Evolutionary conservation across 2,113 vertebrate species (phyloP), one percentile per base, ranked within the genome.

Genomic region (Ia io): DNA sequence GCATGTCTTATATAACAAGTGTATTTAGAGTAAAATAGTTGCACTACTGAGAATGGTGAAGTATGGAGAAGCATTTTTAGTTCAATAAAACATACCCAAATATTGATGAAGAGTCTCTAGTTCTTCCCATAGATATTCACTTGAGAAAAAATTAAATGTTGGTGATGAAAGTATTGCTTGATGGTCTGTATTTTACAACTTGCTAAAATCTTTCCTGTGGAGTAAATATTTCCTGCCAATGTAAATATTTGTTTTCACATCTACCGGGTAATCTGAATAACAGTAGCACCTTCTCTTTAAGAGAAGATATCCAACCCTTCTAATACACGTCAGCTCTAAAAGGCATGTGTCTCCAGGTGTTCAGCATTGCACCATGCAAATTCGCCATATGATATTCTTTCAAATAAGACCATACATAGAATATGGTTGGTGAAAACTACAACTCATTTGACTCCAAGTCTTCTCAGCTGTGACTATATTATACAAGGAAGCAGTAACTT

Each of bases 1-100:
- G 53, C 49, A 32, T 90, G 32, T 70, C 63, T 95, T 93, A 92
- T 40, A 51, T 85, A 97, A 94, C 76, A 92, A 90, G 78, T 69
- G 69, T 37, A 35, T 35, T 69, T 32, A 59, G 17, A 42, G 79
- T 92, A 93, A 94, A 95, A 92, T 56, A 94, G 94, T 12, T 77
- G 17, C 53, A 42, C 23, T 83, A 44, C 47, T 74, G 53, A 77
- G 80, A 73, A 82, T 20, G 47, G 17, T 77, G 71, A 18, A 87
- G 13, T 32, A 14, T 77, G 67, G 30, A 69, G 59, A 92, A 95
- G 79, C 32, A 73, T 73, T 91, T 88, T 56, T 93, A 83, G 70
- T 73, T 3, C n/a, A 65, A 28, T 44, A 88, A 90, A 35, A 2
- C 47, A 77, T 47, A 49, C 2, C 30, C 23, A 93, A 86, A 73